Conservation (phyloP, 2,797 vertebrate genomes). For the Scarus forsteni region DNA sequence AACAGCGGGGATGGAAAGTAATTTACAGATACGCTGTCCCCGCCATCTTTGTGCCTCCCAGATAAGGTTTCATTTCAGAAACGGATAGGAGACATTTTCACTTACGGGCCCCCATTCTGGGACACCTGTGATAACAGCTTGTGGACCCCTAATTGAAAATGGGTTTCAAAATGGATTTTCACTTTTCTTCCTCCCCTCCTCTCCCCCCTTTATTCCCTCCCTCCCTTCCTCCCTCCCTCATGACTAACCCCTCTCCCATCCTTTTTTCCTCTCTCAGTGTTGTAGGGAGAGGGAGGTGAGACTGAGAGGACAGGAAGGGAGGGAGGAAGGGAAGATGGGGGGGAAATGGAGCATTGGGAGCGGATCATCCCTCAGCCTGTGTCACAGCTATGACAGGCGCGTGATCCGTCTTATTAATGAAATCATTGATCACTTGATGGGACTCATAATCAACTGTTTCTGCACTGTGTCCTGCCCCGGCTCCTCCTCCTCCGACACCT, state of each 20-base stretch:
- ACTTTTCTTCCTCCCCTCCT: slow-evolving; percentile 90
- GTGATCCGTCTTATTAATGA: slow-evolving; percentile 99
- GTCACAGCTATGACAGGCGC: slow-evolving; percentile 94
- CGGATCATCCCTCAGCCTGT: slow-evolving; percentile 95
- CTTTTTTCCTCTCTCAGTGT: slow-evolving; percentile 35
- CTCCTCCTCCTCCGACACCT: slow-evolving; percentile 54
- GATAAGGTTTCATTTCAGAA: slow-evolving; percentile 99
- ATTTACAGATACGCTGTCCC: slow-evolving; percentile 99
- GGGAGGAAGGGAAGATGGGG: slow-evolving; percentile 37
- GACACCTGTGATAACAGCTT: slow-evolving; percentile 99
- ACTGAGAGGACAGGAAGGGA: slow-evolving; percentile 82
- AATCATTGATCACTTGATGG: slow-evolving; percentile 99
- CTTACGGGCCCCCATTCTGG: slow-evolving; percentile 97
- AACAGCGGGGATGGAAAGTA: slow-evolving; percentile 99
- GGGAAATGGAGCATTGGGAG: slow-evolving; percentile 89
- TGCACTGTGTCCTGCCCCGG: slow-evolving; percentile 79
- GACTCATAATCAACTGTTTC: slow-evolving; percentile 94
- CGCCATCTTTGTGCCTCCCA: slow-evolving; percentile 97
- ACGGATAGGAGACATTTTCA: slow-evolving; percentile 99
- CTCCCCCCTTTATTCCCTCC: slow-evolving; percentile 56
- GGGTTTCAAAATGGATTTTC: slow-evolving; percentile 99
- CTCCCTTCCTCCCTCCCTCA: slow-evolving; percentile 60
- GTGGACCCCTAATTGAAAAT: slow-evolving; percentile 99
- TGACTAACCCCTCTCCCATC: slow-evolving; percentile 69
- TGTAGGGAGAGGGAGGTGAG: slow-evolving; percentile 83